Base-by-base conservation (phyloP, 2,888 invertebrate species). In the Pharmacophagus antenor region DNA sequence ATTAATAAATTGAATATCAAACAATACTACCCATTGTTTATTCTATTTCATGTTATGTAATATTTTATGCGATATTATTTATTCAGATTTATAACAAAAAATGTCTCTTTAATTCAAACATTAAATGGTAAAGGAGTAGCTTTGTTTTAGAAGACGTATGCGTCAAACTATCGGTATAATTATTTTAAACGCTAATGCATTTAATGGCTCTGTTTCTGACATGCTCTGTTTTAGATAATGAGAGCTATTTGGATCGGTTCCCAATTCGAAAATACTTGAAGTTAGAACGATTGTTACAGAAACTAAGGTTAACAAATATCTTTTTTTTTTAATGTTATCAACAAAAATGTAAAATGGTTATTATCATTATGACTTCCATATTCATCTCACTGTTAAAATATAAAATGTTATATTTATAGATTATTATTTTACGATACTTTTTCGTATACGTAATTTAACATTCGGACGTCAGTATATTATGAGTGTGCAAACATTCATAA, bases 171-270 rank as follows among this genome's bases (percentile, higher is more conserved):
- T 64, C 58, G 51, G 53, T 59, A 58, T 61, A 61, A 64, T 61
- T 63, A 63, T 63, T 61, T 57, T 58, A 64, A 63, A 58, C 50
- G 51, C 54, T 62, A 63, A 65, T 65, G 63, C 57, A 52, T 65
- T 67, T 66, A 65, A 66, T 68, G 62, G 62, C 61, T 46, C 49
- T 25, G 62, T 60, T 59, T 44, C 59, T 60, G 51, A 37, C 31
- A 50, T 27, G 51, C 63, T 67, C 62, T 63, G 25, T 67, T 66
- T 63, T 62, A 61, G 65, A 63, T 65, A 66, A 61, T 65, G 64
- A 65, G 61, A 64, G 64, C 59, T 54, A 68, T 67, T 63, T 65
- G 65, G 65, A 67, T 48, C 58, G 49, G 63, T 65, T 68, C 67
- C 67, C 67, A 68, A 60, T 62, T 64, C 62, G 55, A 65, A 63